Base-by-base conservation (phyloP, 2,888 invertebrate species). In the Escarpia spicata region DNA sequence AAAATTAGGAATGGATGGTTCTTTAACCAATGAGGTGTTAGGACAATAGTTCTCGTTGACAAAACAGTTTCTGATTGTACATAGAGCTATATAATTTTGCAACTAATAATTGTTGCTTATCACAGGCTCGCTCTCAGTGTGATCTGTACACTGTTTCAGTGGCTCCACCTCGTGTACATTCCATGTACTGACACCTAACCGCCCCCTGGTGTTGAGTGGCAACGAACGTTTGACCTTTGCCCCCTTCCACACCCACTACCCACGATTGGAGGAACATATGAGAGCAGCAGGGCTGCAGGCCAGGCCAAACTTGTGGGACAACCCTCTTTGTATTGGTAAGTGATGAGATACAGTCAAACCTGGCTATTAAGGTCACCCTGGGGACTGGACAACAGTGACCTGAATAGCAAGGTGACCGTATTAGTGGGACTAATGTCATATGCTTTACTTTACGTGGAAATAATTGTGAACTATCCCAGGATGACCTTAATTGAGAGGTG, bases 241-340 rank as follows among this genome's bases (percentile, higher is more conserved):
- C 4, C 97, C 97, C 1, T 96, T 96, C 94, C 96, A 96, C 94
- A 96, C 97, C 3, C 95, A 94, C 94, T 97, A 97, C 94, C 95
- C 96, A 0, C 95, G 95, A 92, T 95, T 97, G 90, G 96, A 96
- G 93, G 95, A 96, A 37, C 97, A 97, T 93, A 95, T 97, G 96
- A 93, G 94, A 4, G 94, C 94, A 91, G 95, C 95, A 26, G 96
- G 96, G 15, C 95, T 97, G 52, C 95, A 95, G 3, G 93, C 95
- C 6, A 94, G 94, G n/a, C 95, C 95, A 52, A 97, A 97, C 93
- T 93, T 95, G 58, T 97, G 97, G 97, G 96, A 97, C 94, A 95
- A 95, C 92, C 97, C 97, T 3, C 93, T 96, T 26, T 96, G 26
- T 26, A 75, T 75, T 6, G 75, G 75, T 75, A 4, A 26, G 75